Percentiles rank a stretch among this genome's conserved stretches.
phyloP scores from a whole-genome alignment of 1,140 invertebrate species.

The Temnothorax nylanderi region DNA sequence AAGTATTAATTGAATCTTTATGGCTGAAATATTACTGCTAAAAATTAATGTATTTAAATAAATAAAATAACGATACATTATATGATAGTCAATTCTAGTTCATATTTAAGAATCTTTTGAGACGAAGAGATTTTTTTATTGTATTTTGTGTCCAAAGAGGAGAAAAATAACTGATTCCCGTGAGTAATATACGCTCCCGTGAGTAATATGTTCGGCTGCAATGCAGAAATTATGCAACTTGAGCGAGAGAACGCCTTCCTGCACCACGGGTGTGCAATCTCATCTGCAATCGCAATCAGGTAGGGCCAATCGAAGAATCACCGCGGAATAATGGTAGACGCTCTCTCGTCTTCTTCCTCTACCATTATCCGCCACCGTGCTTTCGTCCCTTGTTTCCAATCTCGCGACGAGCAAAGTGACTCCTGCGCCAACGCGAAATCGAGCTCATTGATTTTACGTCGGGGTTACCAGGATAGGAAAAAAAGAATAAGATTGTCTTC shows the following conservation, averaged over 20 bases:
- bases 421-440: conserved; percentile 68
- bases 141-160: background rate
- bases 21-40: background rate
- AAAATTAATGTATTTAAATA: background rate
- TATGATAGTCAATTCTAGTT: background rate
- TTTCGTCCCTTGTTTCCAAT: conserved; percentile 65
- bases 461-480: conserved; percentile 1
- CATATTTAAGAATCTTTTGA: background rate
- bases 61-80: no score
- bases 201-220: background rate
- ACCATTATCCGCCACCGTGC: conserved; percentile 63
- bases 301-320: conserved; percentile 72
- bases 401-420: conserved; percentile 67
- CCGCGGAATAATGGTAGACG: conserved; percentile 69
- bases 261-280: conserved; percentile 68
- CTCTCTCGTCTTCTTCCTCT: conserved; percentile 57
- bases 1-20: background rate
- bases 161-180: background rate
- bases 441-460: conserved; percentile 68
- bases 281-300: conserved; percentile 75
- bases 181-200: background rate
- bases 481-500: background rate
- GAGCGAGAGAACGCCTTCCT: conserved; percentile 54
- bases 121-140: background rate
- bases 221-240: conserved; percentile 69